Conservation (phyloP, 2,888 invertebrate genomes). For the Phengaris alcon region DNA sequence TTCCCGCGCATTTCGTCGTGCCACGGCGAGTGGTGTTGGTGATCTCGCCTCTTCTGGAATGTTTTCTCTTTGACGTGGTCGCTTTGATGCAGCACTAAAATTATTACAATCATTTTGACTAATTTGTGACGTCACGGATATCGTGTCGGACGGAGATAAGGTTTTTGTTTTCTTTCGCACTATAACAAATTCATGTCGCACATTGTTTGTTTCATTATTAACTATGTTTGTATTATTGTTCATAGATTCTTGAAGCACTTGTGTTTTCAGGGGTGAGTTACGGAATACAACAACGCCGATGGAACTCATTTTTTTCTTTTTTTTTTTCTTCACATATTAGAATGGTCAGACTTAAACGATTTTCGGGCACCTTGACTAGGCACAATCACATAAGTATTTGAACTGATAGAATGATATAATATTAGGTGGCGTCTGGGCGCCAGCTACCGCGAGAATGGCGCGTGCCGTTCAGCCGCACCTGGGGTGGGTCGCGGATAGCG, state of each 20-base stretch:
- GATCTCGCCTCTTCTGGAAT: slow-evolving; percentile 72
- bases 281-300: slow-evolving; percentile 80
- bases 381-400: slow-evolving; percentile 51
- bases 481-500: slow-evolving; percentile 63
- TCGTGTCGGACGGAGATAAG: slow-evolving; percentile 58
- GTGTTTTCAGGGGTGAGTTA: slow-evolving; percentile 79
- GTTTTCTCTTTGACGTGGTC: slow-evolving; percentile 63
- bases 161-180: slow-evolving; percentile 74
- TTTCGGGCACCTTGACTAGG: slow-evolving; percentile 43
- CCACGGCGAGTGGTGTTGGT: slow-evolving; percentile 89
- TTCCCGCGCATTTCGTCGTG: slow-evolving; percentile 94
- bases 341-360: slow-evolving; percentile 54
- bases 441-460: slow-evolving; percentile 74
- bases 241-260: slow-evolving; percentile 82
- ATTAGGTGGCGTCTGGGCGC: slow-evolving; percentile 72
- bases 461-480: slow-evolving; percentile 75
- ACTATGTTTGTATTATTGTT: slow-evolving; percentile 80
- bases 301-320: slow-evolving; percentile 74
- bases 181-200: slow-evolving; percentile 75
- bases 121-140: slow-evolving; percentile 70
- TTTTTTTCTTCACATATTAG: slow-evolving; percentile 63
- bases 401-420: slow-evolving; percentile 52
- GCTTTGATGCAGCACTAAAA: slow-evolving; percentile 56
- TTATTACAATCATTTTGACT: slow-evolving; percentile 58
- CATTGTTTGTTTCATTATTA: slow-evolving; percentile 61